phyloP scores from a whole-genome alignment of 2,113 vertebrate genomes.

The Hemichromis elongatus region DNA sequence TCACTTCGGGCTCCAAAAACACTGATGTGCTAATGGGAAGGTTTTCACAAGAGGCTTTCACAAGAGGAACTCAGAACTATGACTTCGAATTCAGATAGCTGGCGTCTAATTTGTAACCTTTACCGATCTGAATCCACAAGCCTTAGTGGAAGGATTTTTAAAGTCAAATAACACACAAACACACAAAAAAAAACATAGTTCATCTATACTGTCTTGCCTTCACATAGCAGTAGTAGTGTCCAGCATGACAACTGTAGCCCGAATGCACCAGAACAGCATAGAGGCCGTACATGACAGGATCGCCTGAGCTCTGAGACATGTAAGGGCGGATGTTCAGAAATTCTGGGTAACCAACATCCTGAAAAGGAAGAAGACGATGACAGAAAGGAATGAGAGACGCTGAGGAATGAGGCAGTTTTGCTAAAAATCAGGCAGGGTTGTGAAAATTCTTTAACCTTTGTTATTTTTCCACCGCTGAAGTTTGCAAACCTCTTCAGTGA shows the following conservation, averaged over 20 bases:
- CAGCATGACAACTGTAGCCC: constrained; percentile 90
- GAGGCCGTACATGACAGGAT: constrained; percentile 84
- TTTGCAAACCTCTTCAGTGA: constrained; percentile 92
- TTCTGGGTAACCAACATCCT: constrained; percentile 93
- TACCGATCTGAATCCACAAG: neutral
- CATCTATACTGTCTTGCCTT: constrained; percentile 75
- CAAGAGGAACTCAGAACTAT: neutral
- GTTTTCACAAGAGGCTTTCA: neutral
- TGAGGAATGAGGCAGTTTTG: neutral
- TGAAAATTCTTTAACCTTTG: constrained; percentile 77
- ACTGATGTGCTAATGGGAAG: neutral
- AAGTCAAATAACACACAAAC: neutral
- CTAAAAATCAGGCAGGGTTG: neutral
- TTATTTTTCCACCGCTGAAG: constrained; percentile 91
- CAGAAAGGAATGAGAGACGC: neutral
- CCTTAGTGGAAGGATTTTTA: neutral
- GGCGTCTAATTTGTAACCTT: neutral
- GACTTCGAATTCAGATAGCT: neutral
- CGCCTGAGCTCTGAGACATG: constrained; percentile 86
- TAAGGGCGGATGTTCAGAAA: constrained; percentile 89
- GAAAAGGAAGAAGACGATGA: neutral
- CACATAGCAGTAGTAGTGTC: constrained; percentile 96
- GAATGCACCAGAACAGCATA: constrained; percentile 96
- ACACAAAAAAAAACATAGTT: neutral
- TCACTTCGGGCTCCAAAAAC: neutral